Base-by-base conservation (phyloP, 1,140 invertebrate genomes). In the Cylas formicarius region DNA sequence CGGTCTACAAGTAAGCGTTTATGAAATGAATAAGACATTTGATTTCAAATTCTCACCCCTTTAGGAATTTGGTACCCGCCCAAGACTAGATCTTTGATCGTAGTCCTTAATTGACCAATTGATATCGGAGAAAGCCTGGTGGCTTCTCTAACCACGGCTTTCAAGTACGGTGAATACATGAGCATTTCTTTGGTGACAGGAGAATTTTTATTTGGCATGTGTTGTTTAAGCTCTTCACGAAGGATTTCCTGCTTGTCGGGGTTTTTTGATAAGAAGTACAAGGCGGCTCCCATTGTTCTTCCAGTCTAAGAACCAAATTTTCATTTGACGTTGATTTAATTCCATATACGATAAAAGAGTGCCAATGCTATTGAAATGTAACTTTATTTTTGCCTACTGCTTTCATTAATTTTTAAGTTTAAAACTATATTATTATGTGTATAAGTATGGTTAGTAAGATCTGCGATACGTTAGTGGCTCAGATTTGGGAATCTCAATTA, bases 121-220 rank as follows among this genome's bases (percentile, higher is more conserved):
- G 69, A 65, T 2, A 78, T 65, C 2, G 76, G 74, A 56, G 72
- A 65, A 8, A 77, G 41, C 35, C 76, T 68, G 21, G 76, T 69
- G 2, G 73, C 68, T 60, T 84, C 81, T 57, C 80, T 81, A 11
- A 82, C 67, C 43, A 76, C 78, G 9, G 79, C 80, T 45, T 72
- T 75, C 2, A 84, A 50, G 51, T 82, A 83, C 0, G 68, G 67
- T 45, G 79, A 61, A 29, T 73, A 61, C 19, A 68, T 63, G 22
- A 84, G 60, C 9, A 62, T 65, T 3, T 78, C 64, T 31, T 50
- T 44, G 1, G 56, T 59, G n/a, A 63, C 28, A 26, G 48, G 38
- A 28, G 37, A 39, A 24, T 57, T 28, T 51, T 62, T 58, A 11
- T 34, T 44, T 32, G 60, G 54, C n/a, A 62, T 32, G 9, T 50